Evolutionary conservation across 2,888 invertebrate species (phyloP), one percentile per base, ranked within the genome.

Genomic region (Ornithoptera priamus): DNA sequence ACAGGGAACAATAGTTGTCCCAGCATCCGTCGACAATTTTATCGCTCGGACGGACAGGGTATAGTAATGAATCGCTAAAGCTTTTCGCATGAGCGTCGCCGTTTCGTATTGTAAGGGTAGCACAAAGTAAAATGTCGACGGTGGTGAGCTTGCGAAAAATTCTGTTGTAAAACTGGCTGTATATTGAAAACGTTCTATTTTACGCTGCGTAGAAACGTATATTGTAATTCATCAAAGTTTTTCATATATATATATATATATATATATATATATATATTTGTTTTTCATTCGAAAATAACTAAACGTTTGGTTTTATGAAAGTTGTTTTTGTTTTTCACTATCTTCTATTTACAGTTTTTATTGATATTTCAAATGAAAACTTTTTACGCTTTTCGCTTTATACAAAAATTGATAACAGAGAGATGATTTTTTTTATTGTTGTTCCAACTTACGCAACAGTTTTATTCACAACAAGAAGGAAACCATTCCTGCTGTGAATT

Each of bases 111-210:
- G 65, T 53, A 60, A 46, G 60, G 61, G 46, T 50, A 66, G 36
- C 66, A 66, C 66, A 60, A 66, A 66, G 66, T 60, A n/a, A 66
- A 53, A 66, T 61, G 60, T 66, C 60, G 66, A 60, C 60, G 60
- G 59, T 60, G 61, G 60, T 60, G 60, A 60, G 50, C 66, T 53
- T 60, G 66, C 61, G 30, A 66, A 66, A 66, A 66, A 53, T 50
- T 50, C 66, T 59, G 15, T 53, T 65, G 65, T 65, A 58, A 65
- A 65, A 58, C 58, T 42, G 58, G 53, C 24, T 65, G 39, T 65
- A 62, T n/a, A 58, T 65, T 58, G 65, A 65, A 65, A 65, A 36
- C 65, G 65, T 58, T 65, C 42, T 42, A 58, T 58, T 65, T 65
- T 58, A 42, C 39, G 39, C 58, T 24, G 65, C 46, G 58, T 65